phyloP scores from a whole-genome alignment of 2,113 vertebrate species.

The Nipponia nippon region DNA sequence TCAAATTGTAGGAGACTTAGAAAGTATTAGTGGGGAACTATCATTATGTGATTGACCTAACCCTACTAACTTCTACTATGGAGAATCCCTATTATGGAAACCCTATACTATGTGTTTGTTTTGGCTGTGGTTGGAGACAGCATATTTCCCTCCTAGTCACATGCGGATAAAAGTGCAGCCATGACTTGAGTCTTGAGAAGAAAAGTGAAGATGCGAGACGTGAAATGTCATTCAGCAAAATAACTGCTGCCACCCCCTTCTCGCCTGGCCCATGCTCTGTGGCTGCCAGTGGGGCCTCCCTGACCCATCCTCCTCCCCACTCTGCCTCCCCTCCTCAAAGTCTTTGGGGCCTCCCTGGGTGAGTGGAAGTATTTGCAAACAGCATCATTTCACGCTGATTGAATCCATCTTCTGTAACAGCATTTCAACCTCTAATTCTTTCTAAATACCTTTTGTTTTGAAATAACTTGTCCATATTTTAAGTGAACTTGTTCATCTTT shows the following conservation, averaged over 20 bases:
- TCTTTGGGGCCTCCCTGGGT: not conserved
- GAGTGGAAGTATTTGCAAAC: slow-evolving; percentile 1
- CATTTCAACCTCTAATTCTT: not conserved
- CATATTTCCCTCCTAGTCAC: not conserved
- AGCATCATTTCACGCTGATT: not conserved
- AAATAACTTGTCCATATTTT: not conserved
- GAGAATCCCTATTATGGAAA: not conserved
- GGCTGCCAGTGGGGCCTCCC: not conserved
- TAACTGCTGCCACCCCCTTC: not conserved
- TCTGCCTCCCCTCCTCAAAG: not conserved
- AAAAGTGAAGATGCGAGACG: not conserved
- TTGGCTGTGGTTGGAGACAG: not conserved
- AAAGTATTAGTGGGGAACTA: not conserved
- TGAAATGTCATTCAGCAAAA: not conserved
- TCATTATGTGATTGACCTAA: not conserved
- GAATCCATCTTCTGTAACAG: not conserved
- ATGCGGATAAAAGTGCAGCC: not conserved
- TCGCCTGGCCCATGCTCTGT: not conserved
- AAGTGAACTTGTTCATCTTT: not conserved
- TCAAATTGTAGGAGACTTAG: not conserved
- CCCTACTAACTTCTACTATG: not conserved
- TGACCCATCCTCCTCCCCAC: not conserved
- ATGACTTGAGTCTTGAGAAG: not conserved
- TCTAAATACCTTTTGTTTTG: not conserved
- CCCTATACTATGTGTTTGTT: not conserved